Base-by-base conservation (phyloP, 2,888 invertebrate genomes). In the Brachyptera putata region DNA sequence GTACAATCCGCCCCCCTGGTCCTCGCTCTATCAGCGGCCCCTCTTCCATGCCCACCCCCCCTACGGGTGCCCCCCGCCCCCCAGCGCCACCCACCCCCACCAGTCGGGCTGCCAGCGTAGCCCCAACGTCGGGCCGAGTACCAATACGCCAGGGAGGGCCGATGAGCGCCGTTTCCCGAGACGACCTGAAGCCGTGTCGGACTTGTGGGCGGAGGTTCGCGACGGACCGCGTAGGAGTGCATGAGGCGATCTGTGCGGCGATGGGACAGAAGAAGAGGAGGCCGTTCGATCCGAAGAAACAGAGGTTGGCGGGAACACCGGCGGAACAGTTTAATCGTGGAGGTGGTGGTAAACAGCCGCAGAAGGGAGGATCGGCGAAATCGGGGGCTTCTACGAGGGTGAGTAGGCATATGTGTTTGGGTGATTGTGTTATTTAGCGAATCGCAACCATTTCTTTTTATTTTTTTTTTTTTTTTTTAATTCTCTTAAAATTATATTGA, bases 181-280 rank as follows among this genome's bases (percentile, higher is more conserved):
- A 46, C n/a, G 55, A 55, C 55, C 37, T 55, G 14, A n/a, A 26
- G 26, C 36, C 55, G 2, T 55, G 55, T 37, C 34, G 55, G 9
- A 30, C 37, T 1, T 55, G 55, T 18, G 55, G 55, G 7, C 7
- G 55, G 14, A 25, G 37, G 2, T 55, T 55, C 55, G 22, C 9
- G 3, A n/a, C 30, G 3, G 55, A 55, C 36, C 55, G 55, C 3
- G 30, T 55, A 3, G 30, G 14, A 14, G n/a, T 30, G n/a, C 55
- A 55, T 34, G 55, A 55, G 55, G 14, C 1, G 14, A 55, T 55
- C 55, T 55, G 55, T 18, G 36, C 36, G 2, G 18, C 14, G 18
- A 5, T 36, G 11, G 30, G 36, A 7, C 34, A 26, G 36, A 34
- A 55, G 36, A 55, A 55, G 18, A 16, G 55, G 21, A 55, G 34